Evolutionary conservation across 1,140 invertebrate genomes (phyloP).

Genomic region (Drepana arcuata): DNA sequence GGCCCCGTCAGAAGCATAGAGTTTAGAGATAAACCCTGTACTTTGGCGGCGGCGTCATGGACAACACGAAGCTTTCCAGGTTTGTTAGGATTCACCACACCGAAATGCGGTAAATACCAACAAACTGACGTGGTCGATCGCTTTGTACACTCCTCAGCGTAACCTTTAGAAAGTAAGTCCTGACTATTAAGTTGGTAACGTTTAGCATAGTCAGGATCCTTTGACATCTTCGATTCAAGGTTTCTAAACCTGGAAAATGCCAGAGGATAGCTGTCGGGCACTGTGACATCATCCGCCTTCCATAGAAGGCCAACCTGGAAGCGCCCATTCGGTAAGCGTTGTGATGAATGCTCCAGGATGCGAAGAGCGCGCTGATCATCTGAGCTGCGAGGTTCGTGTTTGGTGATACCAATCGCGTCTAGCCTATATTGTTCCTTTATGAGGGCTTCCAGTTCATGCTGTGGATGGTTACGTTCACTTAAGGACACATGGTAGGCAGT

Average conservation of each 20-base stretch:
- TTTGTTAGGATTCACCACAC: constrained; percentile 13
- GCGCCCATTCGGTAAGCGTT: not conserved
- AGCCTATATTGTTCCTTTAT: not conserved
- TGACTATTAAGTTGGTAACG: not conserved
- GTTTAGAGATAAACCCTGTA: constrained; percentile 18
- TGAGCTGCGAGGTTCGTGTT: not conserved
- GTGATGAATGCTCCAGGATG: not conserved
- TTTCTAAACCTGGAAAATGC: not conserved
- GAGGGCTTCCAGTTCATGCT: not conserved
- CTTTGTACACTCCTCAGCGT: not conserved
- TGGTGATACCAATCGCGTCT: not conserved
- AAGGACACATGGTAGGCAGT: too few relatives aligned
- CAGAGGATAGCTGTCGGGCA: not conserved
- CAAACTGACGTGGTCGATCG: not conserved
- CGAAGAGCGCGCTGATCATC: not conserved
- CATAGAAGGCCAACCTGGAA: not conserved
- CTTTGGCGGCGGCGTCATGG: constrained; percentile 24
- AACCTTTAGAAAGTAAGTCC: not conserved
- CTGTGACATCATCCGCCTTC: not conserved
- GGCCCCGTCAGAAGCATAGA: constrained; percentile 21
- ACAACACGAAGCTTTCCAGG: constrained; percentile 18
- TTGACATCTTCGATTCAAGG: not conserved
- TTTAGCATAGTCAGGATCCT: not conserved
- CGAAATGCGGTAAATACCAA: constrained; percentile 28
- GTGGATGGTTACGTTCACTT: not conserved